phyloP scores from a whole-genome alignment of 2,113 vertebrate species.

The Clarias macrocephalus region DNA sequence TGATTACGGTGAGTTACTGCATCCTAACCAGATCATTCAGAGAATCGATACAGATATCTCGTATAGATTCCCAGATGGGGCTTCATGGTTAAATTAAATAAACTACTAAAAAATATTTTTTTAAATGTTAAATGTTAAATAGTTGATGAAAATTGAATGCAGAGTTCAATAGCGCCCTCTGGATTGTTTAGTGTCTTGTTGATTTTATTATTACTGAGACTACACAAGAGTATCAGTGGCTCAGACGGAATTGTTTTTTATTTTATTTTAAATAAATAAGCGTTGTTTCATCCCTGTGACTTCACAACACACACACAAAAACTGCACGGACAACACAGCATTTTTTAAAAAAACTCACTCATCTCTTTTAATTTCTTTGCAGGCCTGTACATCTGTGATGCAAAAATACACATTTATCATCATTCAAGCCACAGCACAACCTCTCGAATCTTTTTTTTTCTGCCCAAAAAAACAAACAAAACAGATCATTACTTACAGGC shows the following conservation, averaged over 20 bases:
- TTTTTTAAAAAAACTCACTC: conserved; percentile 44
- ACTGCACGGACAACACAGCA: conserved; percentile 54
- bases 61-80: no score
- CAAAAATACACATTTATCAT: conserved; percentile 74
- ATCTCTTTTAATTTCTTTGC: conserved; percentile 70
- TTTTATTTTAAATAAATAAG: neutral
- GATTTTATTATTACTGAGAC: neutral
- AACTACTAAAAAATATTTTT: no score
- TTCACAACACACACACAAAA: neutral
- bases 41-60: no score
- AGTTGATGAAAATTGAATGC: neutral
- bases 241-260: neutral
- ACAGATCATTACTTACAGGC: conserved; percentile 18
- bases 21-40: no score
- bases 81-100: no score
- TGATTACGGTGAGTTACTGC: no score
- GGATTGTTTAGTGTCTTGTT: neutral
- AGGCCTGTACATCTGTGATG: conserved; percentile 83
- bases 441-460: neutral
- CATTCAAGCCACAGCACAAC: conserved; percentile 53
- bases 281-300: neutral
- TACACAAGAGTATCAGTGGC: neutral
- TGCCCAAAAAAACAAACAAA: neutral
- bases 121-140: no score
- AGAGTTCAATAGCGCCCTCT: neutral